These are phyloP conservation scores for Caenorhabditis sinica DNA, from an alignment of 2,888 invertebrate genomes.

Conservation along the genomic window DNA sequence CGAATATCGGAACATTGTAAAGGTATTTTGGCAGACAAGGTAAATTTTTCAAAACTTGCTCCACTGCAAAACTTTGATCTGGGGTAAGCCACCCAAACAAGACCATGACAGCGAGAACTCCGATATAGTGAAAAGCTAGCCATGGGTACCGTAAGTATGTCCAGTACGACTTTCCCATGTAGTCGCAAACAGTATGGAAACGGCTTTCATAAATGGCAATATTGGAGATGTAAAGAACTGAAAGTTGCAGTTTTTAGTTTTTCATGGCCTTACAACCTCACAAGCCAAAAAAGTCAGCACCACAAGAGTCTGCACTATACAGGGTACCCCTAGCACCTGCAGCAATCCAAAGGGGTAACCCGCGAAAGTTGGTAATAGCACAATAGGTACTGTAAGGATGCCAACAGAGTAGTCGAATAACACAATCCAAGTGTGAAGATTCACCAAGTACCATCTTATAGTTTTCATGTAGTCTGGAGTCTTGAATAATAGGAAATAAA, in stretches of 20 bases:
- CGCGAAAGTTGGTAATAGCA: background rate
- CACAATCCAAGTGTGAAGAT: slow-evolving; percentile 11
- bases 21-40: background rate
- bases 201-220: slow-evolving; percentile 5
- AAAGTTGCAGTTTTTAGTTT: slow-evolving; percentile 3
- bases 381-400: background rate
- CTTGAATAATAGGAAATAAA: background rate
- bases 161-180: background rate
- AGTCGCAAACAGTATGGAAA: background rate
- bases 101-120: background rate
- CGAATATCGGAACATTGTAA: background rate
- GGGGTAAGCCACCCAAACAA: background rate
- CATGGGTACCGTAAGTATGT: background rate
- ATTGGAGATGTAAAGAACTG: background rate
- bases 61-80: background rate
- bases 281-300: background rate
- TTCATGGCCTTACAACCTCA: background rate
- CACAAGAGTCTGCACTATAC: background rate
- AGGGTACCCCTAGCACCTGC: background rate
- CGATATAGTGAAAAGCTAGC: background rate
- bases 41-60: background rate
- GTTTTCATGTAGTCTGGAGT: slow-evolving; percentile 6
- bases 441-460: slow-evolving; percentile 10
- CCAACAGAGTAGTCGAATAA: slow-evolving; percentile 18
- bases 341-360: slow-evolving; percentile 8